Base-by-base conservation (phyloP, 1,140 invertebrate genomes). In the fruit fly (Drosophila melanogaster) region DNA sequence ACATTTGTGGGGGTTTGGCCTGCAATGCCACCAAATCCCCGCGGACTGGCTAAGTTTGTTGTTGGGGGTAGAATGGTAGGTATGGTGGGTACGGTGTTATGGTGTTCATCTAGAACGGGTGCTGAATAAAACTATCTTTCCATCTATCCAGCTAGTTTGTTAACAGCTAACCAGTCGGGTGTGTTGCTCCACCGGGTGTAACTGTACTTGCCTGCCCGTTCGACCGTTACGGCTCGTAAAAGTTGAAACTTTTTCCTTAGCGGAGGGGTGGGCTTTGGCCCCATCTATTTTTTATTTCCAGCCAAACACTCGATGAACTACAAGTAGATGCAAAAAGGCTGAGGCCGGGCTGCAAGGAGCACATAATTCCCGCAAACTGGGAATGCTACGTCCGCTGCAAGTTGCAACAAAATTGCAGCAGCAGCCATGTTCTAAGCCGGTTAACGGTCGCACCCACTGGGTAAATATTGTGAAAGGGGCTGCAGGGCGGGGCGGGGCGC, bases 401-500 rank as follows among this genome's bases (percentile, higher is more conserved):
- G 46, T 64, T 69, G 73, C 81, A 81, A 85, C 81, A 81, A 81
- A 81, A 81, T 86, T 86, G 81, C 69, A 81, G 54, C 33, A 86
- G 81, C 69, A 81, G 54, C 41, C 64, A 70, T 69, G 51, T 65
- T 81, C 81, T 78, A 86, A 80, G 62, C 57, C 74, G 49, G 78
- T 85, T 83, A 83, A 83, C 71, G 56, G 58, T 60, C 44, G 37
- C 43, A 49, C 58, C 62, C 67, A 40, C 44, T 64, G 64, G 64
- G 64, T 65, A 67, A 67, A 67, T 67, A 65, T 67, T 51, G 35
- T 19, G 19, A 38, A 17, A 33, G 19, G 19, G 19, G 19, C 2
- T 22, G 19, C 19, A 22, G 14, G 33, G 30, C 15, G 35, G 30
- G 51, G 40, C 14, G 7, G 10, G 30, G 8, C 15, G 22, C 1